phyloP scores from a whole-genome alignment of 2,888 invertebrate genomes.

The Argynnis bischoffii region DNA sequence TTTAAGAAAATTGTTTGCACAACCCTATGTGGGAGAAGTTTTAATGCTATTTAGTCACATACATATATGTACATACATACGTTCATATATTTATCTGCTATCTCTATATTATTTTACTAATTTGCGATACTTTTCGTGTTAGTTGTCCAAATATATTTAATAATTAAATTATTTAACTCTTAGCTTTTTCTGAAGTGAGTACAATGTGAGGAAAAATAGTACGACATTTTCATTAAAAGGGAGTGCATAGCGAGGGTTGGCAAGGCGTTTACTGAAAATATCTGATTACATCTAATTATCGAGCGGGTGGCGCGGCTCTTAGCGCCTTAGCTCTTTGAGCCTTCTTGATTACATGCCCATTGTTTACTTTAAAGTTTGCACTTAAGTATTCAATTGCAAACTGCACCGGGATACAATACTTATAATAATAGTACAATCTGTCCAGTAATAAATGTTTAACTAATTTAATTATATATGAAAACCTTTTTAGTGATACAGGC shows the following conservation, averaged over 20 bases:
- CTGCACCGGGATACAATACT: constrained; percentile 4
- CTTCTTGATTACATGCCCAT: constrained; percentile 70
- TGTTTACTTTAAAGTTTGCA: constrained; percentile 47
- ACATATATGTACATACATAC: too few relatives aligned
- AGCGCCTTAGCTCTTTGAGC: constrained; percentile 52
- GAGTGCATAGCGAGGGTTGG: constrained; percentile 62
- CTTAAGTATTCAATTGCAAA: constrained; percentile 40
- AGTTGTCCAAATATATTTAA: too few relatives aligned
- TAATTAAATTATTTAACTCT: not conserved
- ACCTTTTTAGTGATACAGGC: too few relatives aligned
- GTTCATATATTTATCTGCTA: too few relatives aligned
- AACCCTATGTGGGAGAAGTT: too few relatives aligned
- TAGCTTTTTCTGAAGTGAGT: constrained; percentile 27
- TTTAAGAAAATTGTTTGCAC: too few relatives aligned
- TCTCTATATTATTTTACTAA: too few relatives aligned
- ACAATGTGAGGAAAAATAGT: constrained; percentile 45
- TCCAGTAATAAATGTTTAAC: too few relatives aligned
- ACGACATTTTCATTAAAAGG: constrained; percentile 66
- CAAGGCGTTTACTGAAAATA: constrained; percentile 76
- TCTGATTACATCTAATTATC: constrained; percentile 82
- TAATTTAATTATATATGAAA: too few relatives aligned
- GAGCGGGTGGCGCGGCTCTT: constrained; percentile 55
- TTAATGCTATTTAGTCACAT: too few relatives aligned
- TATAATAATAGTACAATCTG: too few relatives aligned
- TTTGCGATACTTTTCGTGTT: too few relatives aligned